These are phyloP conservation scores for Papilio dardanus DNA, from an alignment of 1,140 invertebrate species.

Conservation along the genomic window DNA sequence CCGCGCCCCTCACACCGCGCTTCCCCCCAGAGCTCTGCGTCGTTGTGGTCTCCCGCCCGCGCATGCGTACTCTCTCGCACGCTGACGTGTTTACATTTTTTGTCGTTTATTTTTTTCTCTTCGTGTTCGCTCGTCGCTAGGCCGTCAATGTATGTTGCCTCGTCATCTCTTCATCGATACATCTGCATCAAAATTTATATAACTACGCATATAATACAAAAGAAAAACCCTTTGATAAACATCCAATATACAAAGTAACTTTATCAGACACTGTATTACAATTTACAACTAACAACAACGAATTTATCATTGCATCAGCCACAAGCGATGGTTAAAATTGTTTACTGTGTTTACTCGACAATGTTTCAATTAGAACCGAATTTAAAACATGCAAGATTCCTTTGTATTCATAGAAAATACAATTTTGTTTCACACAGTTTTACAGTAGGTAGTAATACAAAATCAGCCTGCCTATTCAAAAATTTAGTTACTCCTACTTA, in stretches of 20 bases:
- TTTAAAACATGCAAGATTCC: not conserved
- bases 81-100: constrained; percentile 81
- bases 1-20: constrained; percentile 46
- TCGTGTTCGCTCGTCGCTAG: constrained; percentile 40
- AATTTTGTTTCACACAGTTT: no score
- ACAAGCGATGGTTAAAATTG: not conserved
- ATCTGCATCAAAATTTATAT: constrained; percentile 30
- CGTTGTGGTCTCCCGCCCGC: constrained; percentile 67
- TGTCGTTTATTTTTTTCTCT: constrained; percentile 65
- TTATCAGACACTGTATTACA: not conserved
- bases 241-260: not conserved
- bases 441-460: no score
- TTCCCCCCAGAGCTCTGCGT: constrained; percentile 51
- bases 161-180: constrained; percentile 42
- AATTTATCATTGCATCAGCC: not conserved
- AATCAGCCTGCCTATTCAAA: no score
- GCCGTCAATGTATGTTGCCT: constrained; percentile 27
- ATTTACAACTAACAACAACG: no score
- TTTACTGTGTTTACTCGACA: not conserved
- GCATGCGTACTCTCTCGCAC: constrained; percentile 73
- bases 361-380: not conserved
- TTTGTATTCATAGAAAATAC: no score
- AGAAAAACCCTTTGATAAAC: not conserved
- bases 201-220: not conserved
- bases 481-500: no score